Evolutionary conservation across 2,797 vertebrate genomes (phyloP).

Genomic region (Falco biarmicus): DNA sequence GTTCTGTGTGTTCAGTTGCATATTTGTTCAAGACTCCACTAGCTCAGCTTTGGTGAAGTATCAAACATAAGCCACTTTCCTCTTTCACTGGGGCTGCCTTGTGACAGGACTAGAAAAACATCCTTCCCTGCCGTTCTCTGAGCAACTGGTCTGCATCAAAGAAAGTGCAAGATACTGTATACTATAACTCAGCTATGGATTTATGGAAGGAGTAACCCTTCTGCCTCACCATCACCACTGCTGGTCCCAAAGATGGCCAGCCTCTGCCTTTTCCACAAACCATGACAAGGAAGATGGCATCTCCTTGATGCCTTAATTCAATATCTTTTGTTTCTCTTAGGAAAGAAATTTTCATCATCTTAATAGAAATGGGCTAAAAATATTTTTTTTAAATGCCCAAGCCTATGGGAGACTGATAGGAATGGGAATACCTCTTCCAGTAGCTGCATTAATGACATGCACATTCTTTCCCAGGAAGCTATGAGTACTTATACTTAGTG

Average conservation of each 20-base stretch:
- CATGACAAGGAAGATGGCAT: not conserved
- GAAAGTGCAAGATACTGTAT: not conserved
- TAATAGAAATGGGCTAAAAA: constrained; percentile 5
- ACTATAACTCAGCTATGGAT: not conserved
- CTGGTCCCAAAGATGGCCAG: not conserved
- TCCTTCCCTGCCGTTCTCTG: not conserved
- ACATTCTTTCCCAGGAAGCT: constrained; percentile 1
- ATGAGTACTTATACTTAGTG: constrained; percentile 2
- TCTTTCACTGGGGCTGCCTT: not conserved
- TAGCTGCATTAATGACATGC: not conserved
- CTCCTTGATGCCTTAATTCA: not conserved
- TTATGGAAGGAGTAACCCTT: not conserved
- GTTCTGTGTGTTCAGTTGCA: not conserved
- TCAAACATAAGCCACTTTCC: not conserved
- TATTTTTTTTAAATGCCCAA: not conserved
- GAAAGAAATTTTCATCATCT: not conserved
- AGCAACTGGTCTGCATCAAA: not conserved
- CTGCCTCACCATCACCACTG: not conserved
- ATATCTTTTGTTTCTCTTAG: not conserved
- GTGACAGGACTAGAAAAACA: not conserved
- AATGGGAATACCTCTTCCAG: not conserved
- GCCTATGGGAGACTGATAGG: not conserved
- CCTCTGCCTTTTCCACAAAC: not conserved
- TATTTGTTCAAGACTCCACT: not conserved
- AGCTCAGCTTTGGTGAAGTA: not conserved